Percentiles rank a stretch among this genome's conserved stretches.
Conservation (phyloP, 2,888 invertebrate species). For the Odontomyia ornata region DNA sequence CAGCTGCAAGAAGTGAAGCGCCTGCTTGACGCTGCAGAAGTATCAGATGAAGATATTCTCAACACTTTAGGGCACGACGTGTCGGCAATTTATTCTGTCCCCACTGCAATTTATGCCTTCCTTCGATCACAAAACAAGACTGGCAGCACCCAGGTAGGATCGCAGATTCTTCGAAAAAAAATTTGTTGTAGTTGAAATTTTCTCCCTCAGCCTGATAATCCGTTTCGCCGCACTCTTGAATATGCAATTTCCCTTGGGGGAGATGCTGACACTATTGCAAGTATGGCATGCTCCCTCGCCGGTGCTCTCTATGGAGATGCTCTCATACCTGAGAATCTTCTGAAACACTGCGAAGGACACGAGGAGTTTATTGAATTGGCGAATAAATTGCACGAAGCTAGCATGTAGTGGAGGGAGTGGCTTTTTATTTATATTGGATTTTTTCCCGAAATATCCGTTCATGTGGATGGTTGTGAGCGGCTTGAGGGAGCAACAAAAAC, state of each 20-base stretch:
- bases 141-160: constrained; percentile 64
- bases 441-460: too few species aligned
- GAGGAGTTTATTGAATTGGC: constrained; percentile 67
- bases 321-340: constrained; percentile 65
- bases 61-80: constrained; percentile 69
- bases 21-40: constrained; percentile 64
- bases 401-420: neutral
- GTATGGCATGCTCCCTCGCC: constrained; percentile 76
- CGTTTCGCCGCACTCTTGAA: constrained; percentile 72
- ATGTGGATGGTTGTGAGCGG: too few species aligned
- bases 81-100: constrained; percentile 74
- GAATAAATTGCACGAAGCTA: constrained; percentile 62
- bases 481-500: too few species aligned
- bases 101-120: constrained; percentile 77
- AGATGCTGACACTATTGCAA: constrained; percentile 80
- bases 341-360: constrained; percentile 70
- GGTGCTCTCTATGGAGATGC: constrained; percentile 74
- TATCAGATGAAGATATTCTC: constrained; percentile 66
- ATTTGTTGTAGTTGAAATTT: neutral
- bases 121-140: constrained; percentile 67
- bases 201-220: constrained; percentile 66
- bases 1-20: constrained; percentile 67
- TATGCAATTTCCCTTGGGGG: constrained; percentile 78
- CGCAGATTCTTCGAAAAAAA: too few species aligned
- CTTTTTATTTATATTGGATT: neutral